These are phyloP conservation scores for Alviniconcha strummeri DNA, from an alignment of 2,888 invertebrate genomes.

Conservation along the genomic window DNA sequence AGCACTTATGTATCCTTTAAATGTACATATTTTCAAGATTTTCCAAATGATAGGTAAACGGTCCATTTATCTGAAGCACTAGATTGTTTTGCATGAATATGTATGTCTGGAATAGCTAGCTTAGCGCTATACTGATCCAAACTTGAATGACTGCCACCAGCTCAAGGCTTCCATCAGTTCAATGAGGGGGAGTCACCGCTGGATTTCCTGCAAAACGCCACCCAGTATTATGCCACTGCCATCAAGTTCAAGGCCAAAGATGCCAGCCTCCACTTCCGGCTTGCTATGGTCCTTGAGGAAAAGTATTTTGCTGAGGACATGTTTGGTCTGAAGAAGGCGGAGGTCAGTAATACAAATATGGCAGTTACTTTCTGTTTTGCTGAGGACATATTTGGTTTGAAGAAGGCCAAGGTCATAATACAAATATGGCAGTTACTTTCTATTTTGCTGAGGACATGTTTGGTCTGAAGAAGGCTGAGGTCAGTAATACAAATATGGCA, in stretches of 20 bases:
- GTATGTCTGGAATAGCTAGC: too few relatives aligned
- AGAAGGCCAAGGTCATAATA: conserved; percentile 53
- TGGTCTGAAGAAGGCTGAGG: conserved; percentile 64
- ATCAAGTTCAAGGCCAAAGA: conserved; percentile 67
- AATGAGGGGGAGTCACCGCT: conserved; percentile 64
- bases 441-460: conserved; percentile 70
- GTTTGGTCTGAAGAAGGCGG: conserved; percentile 66
- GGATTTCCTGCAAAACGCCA: conserved; percentile 62
- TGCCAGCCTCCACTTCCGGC: conserved; percentile 63
- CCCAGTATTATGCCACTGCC: conserved; percentile 65
- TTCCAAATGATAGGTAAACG: too few relatives aligned
- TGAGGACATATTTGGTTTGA: conserved; percentile 69
- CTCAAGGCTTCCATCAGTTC: conserved; percentile 47
- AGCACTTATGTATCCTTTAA: too few relatives aligned
- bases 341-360: conserved; percentile 3
- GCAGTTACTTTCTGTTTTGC: conserved; percentile 44
- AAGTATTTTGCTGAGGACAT: conserved; percentile 70
- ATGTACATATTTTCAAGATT: too few relatives aligned
- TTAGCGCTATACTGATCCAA: too few relatives aligned
- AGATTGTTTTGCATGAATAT: too few relatives aligned
- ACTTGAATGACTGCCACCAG: conserved; percentile 15
- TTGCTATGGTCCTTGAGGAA: conserved; percentile 70
- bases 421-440: too few relatives aligned
- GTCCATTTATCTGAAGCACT: too few relatives aligned
- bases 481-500: neutral